Conservation (phyloP, 2,888 invertebrate species). For the Pachliopta kotzebuea region DNA sequence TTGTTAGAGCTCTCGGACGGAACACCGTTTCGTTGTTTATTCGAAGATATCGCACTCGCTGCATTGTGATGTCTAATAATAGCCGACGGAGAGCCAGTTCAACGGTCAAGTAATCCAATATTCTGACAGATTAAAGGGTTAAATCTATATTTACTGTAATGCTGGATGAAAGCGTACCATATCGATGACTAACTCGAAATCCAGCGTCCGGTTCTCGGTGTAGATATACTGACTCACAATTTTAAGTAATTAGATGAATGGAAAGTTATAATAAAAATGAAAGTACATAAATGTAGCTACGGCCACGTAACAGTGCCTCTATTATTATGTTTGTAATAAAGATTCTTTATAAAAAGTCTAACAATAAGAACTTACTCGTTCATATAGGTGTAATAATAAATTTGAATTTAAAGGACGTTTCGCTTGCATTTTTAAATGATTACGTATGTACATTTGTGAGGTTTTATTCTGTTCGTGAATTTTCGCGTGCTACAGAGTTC, state of each 20-base stretch:
- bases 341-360: no score
- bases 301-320: background rate
- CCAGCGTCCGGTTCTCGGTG: slow-evolving; percentile 11
- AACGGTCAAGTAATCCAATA: slow-evolving; percentile 28
- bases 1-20: slow-evolving; percentile 1
- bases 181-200: slow-evolving; percentile 22
- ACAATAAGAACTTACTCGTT: no score
- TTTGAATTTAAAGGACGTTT: no score
- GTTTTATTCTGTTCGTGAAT: background rate
- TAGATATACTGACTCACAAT: slow-evolving; percentile 25
- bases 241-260: slow-evolving; percentile 11
- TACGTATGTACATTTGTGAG: no score
- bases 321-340: background rate
- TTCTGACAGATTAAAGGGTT: slow-evolving; percentile 23
- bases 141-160: slow-evolving; percentile 23
- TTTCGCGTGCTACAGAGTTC: slow-evolving; percentile 10
- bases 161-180: slow-evolving; percentile 13
- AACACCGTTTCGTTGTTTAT: slow-evolving; percentile 9
- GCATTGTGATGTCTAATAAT: slow-evolving; percentile 13
- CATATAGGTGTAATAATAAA: no score
- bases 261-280: background rate
- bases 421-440: no score
- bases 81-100: slow-evolving; percentile 14
- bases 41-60: slow-evolving; percentile 13
- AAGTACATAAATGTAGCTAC: background rate